Evolutionary conservation across 64 coral and sea anemone genomes (phyloP).

Genomic region (Actinia equina): DNA sequence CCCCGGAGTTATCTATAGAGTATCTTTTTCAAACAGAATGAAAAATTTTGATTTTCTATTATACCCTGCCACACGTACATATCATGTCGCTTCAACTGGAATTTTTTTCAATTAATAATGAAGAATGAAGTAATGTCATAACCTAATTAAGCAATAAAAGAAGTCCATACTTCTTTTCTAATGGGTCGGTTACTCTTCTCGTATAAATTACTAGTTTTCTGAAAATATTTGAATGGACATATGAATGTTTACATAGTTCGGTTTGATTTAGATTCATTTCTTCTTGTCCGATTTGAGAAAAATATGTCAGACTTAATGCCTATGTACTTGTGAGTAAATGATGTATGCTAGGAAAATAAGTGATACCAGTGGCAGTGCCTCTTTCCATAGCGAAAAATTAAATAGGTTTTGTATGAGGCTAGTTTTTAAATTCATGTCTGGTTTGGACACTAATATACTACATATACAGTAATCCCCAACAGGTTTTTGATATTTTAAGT

Average conservation of each 20-base stretch:
- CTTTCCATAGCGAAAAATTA: too few species aligned
- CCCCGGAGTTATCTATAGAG: too few species aligned
- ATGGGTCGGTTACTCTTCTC: neutral
- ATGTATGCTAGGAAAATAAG: neutral
- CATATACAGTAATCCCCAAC: too few species aligned
- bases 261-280: neutral
- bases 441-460: too few species aligned
- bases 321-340: neutral
- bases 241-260: conserved; percentile 2
- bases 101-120: neutral
- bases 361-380: too few species aligned
- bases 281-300: neutral
- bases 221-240: conserved; percentile 11
- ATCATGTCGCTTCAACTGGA: neutral
- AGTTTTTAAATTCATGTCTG: too few species aligned
- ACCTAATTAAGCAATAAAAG: neutral
- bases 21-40: too few species aligned
- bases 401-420: too few species aligned
- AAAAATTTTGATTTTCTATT: neutral
- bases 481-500: too few species aligned
- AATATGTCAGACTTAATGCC: neutral
- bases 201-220: conserved; percentile 5
- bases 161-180: neutral
- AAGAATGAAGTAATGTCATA: neutral
- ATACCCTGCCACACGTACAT: neutral